phyloP scores from a whole-genome alignment of 2,888 invertebrate genomes.

The Drosophila sordidula region DNA sequence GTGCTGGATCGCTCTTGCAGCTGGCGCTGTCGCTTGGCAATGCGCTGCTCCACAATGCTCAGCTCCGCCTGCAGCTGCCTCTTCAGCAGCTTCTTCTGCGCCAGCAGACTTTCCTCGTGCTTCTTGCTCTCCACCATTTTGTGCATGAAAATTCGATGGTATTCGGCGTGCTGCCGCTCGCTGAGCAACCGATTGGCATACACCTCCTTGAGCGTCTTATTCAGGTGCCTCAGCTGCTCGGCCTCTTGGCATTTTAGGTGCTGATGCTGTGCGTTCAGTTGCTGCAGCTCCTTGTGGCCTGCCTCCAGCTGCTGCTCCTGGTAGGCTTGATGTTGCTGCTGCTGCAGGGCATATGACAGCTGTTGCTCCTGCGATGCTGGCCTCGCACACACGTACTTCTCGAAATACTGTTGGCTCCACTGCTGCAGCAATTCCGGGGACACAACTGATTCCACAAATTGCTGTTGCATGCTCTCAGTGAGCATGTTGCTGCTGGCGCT shows the following conservation, averaged over 20 bases:
- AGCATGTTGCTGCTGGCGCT: slow-evolving; percentile 10
- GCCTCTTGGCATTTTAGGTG: slow-evolving; percentile 41
- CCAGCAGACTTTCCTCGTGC: slow-evolving; percentile 42
- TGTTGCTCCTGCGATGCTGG: slow-evolving; percentile 22
- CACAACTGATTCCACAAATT: neutral
- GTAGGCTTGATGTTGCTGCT: slow-evolving; percentile 30
- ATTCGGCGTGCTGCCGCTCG: slow-evolving; percentile 61
- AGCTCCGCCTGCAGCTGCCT: slow-evolving; percentile 22
- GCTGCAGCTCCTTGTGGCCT: slow-evolving; percentile 40
- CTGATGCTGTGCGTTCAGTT: slow-evolving; percentile 47
- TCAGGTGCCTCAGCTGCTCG: slow-evolving; percentile 41
- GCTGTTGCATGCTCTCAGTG: slow-evolving; percentile 21
- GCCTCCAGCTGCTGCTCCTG: slow-evolving; percentile 29
- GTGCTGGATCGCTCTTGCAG: slow-evolving; percentile 10
- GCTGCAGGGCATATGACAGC: slow-evolving; percentile 15
- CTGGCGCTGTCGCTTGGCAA: slow-evolving; percentile 36
- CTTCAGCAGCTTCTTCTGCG: slow-evolving; percentile 24
- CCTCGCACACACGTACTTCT: neutral
- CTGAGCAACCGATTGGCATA: slow-evolving; percentile 26
- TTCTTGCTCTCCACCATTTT: slow-evolving; percentile 63
- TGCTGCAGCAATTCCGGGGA: slow-evolving; percentile 8
- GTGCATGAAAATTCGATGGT: slow-evolving; percentile 51
- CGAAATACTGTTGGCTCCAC: slow-evolving; percentile 19
- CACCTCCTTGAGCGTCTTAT: slow-evolving; percentile 35
- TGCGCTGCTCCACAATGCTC: slow-evolving; percentile 29